Evolutionary conservation across 2,113 vertebrate genomes (phyloP), one percentile per base, ranked within the genome.

Genomic region (Tyto alba): DNA sequence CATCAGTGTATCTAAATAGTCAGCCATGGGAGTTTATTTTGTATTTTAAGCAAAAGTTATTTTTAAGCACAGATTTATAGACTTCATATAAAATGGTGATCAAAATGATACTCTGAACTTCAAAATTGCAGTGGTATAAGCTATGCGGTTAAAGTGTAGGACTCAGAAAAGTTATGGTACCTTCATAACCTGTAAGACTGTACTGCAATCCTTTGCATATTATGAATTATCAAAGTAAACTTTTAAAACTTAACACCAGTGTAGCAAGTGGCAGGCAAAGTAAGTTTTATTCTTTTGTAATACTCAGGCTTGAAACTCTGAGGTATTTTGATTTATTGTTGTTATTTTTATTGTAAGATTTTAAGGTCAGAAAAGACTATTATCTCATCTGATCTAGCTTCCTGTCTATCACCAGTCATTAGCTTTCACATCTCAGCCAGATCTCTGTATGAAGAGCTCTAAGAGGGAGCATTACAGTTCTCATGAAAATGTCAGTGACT

Each of bases 271-370:
- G 8, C 38, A 85, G 23, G 27, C 21, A 43, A 81, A 67, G 41
- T 29, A 64, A 72, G 77, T 81, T 71, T 45, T 27, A 45, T 16
- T 40, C 6, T 59, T 88, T 36, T 47, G 4, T 16, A 68, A 87
- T 60, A 72, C 22, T 74, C 29, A 43, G 30, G 30, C 43, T 48
- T 68, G 43, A 89, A 94, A 82, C 13, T 56, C 60, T 6, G 38
- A 55, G 32, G 38, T 30, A 20, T 62, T 85, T 75, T 22, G 8
- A 38, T 48, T 90, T 81, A 26, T 29, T 88, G 52, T 40, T 82
- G 59, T 75, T 94, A 66, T 74, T 89, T 89, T 93, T 68, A 36
- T 57, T 79, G 71, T 27, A 43, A 55, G 57, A 64, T 34, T 85
- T 90, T 79, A 89, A 90, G 78, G 71, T 76, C 78, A 91, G 71